Conservation (phyloP, 1,140 invertebrate species). For the Trissolcus basalis region DNA sequence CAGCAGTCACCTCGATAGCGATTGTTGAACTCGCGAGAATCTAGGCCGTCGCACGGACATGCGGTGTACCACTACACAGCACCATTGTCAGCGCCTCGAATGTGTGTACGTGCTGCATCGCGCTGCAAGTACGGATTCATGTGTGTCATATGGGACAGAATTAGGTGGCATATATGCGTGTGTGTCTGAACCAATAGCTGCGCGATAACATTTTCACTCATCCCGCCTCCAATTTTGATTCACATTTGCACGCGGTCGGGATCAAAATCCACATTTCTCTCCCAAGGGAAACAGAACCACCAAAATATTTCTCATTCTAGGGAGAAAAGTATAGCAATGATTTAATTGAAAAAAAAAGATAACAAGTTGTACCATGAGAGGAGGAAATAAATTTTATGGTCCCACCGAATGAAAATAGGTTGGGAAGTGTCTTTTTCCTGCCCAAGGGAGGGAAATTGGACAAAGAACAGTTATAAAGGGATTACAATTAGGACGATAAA, state of each 20-base stretch:
- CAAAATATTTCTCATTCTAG: not conserved
- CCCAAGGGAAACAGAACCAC: no score
- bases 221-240: conserved; percentile 26
- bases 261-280: no score
- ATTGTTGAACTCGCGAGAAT: conserved; percentile 75
- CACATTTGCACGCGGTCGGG: not conserved
- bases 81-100: conserved; percentile 36
- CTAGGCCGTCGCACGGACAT: conserved; percentile 69
- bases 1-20: conserved; percentile 76
- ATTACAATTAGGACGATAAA: no score
- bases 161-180: conserved; percentile 23
- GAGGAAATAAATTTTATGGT: no score
- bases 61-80: conserved; percentile 43
- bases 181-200: conserved; percentile 31
- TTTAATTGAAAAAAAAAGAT: no score
- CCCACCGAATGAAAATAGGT: no score
- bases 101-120: conserved; percentile 25
- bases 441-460: no score
- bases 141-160: conserved; percentile 40
- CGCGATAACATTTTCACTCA: conserved; percentile 49
- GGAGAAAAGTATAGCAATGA: no score
- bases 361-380: no score
- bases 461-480: no score
- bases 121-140: conserved; percentile 42
- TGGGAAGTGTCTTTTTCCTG: no score